phyloP scores from a whole-genome alignment of 1,140 invertebrate genomes.

The Sitobion miscanthi region DNA sequence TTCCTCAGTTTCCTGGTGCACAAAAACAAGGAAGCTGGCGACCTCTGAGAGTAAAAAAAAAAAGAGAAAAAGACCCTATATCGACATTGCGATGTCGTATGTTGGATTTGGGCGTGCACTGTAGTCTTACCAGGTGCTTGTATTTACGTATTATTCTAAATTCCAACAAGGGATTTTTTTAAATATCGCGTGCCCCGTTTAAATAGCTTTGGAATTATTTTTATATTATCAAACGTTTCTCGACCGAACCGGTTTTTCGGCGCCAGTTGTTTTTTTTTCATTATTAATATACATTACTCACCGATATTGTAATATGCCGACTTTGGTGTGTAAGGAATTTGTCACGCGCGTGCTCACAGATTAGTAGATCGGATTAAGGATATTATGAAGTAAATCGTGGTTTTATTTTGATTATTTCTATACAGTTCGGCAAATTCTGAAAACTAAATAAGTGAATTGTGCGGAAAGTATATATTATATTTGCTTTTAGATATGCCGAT shows the following conservation, averaged over 20 bases:
- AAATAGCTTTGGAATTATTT: conserved; percentile 40
- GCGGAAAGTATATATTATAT: neutral
- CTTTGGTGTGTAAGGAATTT: conserved; percentile 35
- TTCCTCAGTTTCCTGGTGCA: conserved; percentile 51
- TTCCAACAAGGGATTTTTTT: conserved; percentile 46
- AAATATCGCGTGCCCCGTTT: conserved; percentile 53
- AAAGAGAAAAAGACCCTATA: conserved; percentile 12
- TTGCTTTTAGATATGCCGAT: conserved; percentile 22
- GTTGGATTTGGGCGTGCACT: conserved; percentile 41
- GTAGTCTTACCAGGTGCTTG: conserved; percentile 40
- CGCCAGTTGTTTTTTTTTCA: conserved; percentile 32
- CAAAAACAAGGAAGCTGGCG: conserved; percentile 54
- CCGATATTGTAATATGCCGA: conserved; percentile 31
- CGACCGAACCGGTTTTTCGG: conserved; percentile 45
- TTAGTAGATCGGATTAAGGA: conserved; percentile 41
- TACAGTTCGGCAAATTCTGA: conserved; percentile 8
- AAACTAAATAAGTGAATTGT: neutral
- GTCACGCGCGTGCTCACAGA: conserved; percentile 43
- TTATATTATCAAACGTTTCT: conserved; percentile 24
- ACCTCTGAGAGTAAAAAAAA: conserved; percentile 26
- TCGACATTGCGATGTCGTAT: conserved; percentile 37
- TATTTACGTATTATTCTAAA: conserved; percentile 43
- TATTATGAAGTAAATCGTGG: conserved; percentile 34
- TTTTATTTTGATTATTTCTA: neutral
- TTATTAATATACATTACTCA: conserved; percentile 19